Evolutionary conservation across 2,797 vertebrate species (phyloP).

Genomic region (Trachurus trachurus): DNA sequence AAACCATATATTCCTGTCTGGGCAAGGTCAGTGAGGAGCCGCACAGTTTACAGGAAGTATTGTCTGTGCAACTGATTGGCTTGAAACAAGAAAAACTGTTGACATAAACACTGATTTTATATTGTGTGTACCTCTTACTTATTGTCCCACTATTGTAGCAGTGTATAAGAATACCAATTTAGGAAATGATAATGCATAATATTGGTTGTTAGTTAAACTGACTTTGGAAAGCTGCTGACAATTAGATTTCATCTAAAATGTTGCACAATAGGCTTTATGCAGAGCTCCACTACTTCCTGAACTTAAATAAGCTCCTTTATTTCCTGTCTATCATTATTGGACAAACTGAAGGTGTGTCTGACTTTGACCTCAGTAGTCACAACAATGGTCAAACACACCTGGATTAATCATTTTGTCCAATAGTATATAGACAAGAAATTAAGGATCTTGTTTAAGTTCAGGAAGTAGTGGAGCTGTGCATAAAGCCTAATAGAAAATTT

Average conservation of each 20-base stretch:
- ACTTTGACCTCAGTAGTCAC: no score
- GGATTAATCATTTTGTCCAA: no score
- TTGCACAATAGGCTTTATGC: no score
- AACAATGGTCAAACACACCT: no score
- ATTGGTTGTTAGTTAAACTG: background rate
- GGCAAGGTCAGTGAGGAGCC: slow-evolving; percentile 41
- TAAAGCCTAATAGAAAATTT: no score
- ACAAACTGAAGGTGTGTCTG: no score
- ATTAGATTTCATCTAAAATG: background rate
- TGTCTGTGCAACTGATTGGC: slow-evolving; percentile 6
- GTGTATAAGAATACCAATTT: background rate
- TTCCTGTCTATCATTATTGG: no score
- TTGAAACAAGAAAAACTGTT: background rate
- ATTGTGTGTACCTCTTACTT: background rate
- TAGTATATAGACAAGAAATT: no score
- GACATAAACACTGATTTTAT: background rate
- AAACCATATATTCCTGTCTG: slow-evolving; percentile 58
- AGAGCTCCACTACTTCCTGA: no score
- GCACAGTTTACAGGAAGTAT: slow-evolving; percentile 2
- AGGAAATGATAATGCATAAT: background rate
- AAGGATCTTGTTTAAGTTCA: no score
- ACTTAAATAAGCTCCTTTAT: no score
- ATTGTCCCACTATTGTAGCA: background rate
- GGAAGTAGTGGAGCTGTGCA: no score
- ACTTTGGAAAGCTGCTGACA: background rate